Base-by-base conservation (phyloP, 2,113 vertebrate genomes). In the Anhinga rufa region DNA sequence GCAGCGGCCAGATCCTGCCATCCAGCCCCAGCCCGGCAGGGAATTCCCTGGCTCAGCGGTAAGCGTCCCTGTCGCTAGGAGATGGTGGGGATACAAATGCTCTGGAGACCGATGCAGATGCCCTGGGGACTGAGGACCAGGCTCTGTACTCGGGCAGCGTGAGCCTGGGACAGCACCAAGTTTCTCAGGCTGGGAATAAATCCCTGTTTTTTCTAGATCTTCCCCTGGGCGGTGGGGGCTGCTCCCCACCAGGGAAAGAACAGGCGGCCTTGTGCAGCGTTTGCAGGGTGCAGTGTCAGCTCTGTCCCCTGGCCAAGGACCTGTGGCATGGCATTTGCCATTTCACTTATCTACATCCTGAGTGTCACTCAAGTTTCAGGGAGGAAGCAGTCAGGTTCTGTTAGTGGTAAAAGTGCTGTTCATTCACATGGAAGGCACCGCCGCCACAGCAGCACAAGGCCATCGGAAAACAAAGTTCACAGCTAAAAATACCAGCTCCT, bases 221-320 rank as follows among this genome's bases (percentile, higher is more conserved):
- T 13, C 5, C 12, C 4, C n/a, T 17, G 16, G 20, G 32, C 14
- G 74, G 40, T 65, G 21, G 49, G 48, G 54, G 36, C 36, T 77
- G 54, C 22, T 58, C 16, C 32, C 60, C 74, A 31, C 4, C 21
- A n/a, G 19, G 51, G 55, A 31, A 86, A 76, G 32, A 46, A 36
- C 2, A 1, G 10, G 46, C 0, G 4, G 48, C 42, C 49, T 92
- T 8, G 0, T 3, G 29, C 10, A 40, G 79, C 9, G 5, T 16
- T 71, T 34, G 12, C 14, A 51, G 52, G 44, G 16, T 60, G 44
- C 38, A 75, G 74, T 0, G 0, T 57, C 75, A 88, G 79, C 62
- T 20, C 44, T 12, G 7, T 40, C 40, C 44, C 44, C 58, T 40
- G 34, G 66, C 58, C 1, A 0, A 52, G 58, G 17, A 54, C 18